Conservation (phyloP, 2,797 vertebrate species). For the Neostethus bicornis region DNA sequence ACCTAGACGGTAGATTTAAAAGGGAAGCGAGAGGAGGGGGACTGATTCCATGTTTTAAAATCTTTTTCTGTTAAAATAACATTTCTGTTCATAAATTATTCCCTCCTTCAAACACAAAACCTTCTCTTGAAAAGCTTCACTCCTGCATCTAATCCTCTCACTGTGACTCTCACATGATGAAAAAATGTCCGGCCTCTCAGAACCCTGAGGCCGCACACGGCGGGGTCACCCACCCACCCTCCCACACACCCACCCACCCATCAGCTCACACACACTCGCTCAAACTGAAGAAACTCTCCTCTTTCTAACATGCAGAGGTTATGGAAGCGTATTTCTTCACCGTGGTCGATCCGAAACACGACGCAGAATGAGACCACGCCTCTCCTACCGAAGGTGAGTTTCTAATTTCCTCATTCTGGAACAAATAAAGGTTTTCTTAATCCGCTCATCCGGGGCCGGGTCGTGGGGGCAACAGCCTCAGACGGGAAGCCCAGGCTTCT, state of each 20-base stretch:
- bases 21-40: too few relatives aligned
- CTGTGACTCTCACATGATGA: constrained; percentile 83
- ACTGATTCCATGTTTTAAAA: too few relatives aligned
- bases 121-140: too few relatives aligned
- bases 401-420: not conserved
- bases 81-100: too few relatives aligned
- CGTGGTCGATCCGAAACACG: constrained; percentile 49
- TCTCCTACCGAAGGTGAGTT: constrained; percentile 85
- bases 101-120: too few relatives aligned
- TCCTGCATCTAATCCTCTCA: constrained; percentile 66
- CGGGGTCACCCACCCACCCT: constrained; percentile 34
- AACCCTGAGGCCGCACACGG: constrained; percentile 46
- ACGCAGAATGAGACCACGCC: constrained; percentile 72
- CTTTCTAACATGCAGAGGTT: constrained; percentile 61
- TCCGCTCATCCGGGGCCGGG: too few relatives aligned
- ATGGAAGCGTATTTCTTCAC: constrained; percentile 50
- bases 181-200: constrained; percentile 48
- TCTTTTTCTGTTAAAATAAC: too few relatives aligned
- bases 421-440: too few relatives aligned
- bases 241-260: constrained; percentile 61
- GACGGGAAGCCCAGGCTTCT: too few relatives aligned
- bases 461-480: too few relatives aligned
- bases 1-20: too few relatives aligned
- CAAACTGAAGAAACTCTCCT: constrained; percentile 7
- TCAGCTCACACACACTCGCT: constrained; percentile 58